phyloP scores from a whole-genome alignment of 2,888 invertebrate species.

The Drosophila anomalata region DNA sequence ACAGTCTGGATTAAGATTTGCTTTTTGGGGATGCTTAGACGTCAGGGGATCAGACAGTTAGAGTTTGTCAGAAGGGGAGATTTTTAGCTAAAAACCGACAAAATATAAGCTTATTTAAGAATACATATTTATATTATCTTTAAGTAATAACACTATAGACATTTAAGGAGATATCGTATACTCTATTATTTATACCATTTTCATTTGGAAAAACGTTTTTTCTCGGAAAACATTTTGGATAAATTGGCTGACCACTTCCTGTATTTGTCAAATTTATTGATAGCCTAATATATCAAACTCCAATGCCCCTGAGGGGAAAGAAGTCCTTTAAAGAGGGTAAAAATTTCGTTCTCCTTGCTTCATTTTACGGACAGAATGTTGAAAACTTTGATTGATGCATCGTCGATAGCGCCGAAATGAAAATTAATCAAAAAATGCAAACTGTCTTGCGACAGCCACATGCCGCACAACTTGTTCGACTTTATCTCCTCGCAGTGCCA shows the following conservation, averaged over 20 bases:
- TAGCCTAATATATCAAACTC: slow-evolving; percentile 32
- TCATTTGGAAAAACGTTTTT: not conserved
- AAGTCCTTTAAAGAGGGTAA: slow-evolving; percentile 1
- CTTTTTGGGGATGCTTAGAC: slow-evolving; percentile 16
- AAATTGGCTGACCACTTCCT: slow-evolving; percentile 31
- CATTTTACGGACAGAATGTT: slow-evolving; percentile 45
- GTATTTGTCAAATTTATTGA: slow-evolving; percentile 41
- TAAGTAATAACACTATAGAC: too few relatives aligned
- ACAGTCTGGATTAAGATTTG: slow-evolving; percentile 32
- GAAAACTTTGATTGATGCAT: slow-evolving; percentile 56
- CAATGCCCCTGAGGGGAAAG: not conserved
- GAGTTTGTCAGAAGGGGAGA: not conserved
- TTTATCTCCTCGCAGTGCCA: slow-evolving; percentile 24
- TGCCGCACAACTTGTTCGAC: slow-evolving; percentile 47
- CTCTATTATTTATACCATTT: too few relatives aligned
- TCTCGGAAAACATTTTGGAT: not conserved
- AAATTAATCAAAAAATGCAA: slow-evolving; percentile 53
- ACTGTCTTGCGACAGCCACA: slow-evolving; percentile 45
- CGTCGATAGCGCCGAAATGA: slow-evolving; percentile 37
- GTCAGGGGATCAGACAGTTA: slow-evolving; percentile 12
- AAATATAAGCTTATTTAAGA: not conserved
- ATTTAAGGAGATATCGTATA: too few relatives aligned
- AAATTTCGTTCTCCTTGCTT: slow-evolving; percentile 20
- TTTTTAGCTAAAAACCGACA: not conserved
- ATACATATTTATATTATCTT: too few relatives aligned